These are phyloP conservation scores for Phymastichus coffea DNA, from an alignment of 1,140 invertebrate genomes.

Conservation along the genomic window DNA sequence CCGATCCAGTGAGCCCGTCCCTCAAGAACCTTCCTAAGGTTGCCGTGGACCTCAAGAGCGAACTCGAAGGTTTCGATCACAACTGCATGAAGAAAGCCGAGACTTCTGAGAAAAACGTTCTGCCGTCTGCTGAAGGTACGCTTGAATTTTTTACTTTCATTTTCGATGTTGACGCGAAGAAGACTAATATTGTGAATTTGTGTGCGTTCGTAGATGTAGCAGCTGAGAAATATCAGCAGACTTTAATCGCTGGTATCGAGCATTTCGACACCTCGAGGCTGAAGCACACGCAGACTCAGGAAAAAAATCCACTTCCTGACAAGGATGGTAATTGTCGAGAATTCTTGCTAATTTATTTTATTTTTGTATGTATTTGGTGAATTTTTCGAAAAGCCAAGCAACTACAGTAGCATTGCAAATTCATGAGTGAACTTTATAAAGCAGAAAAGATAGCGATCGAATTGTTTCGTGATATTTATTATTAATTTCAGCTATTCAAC, in stretches of 20 bases:
- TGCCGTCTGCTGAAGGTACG: constrained; percentile 86
- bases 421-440: neutral
- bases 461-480: no score
- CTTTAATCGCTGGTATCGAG: constrained; percentile 81
- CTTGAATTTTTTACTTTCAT: constrained; percentile 10
- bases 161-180: no score
- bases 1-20: constrained; percentile 68
- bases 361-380: neutral
- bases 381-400: neutral
- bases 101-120: constrained; percentile 82
- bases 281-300: constrained; percentile 90
- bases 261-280: constrained; percentile 78
- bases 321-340: constrained; percentile 77
- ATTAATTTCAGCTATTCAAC: constrained; percentile 70
- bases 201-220: constrained; percentile 72
- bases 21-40: constrained; percentile 90
- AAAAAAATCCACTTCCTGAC: constrained; percentile 91
- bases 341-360: no score
- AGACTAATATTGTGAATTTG: no score
- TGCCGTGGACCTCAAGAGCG: constrained; percentile 80
- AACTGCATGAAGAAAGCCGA: constrained; percentile 80
- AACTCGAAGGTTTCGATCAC: constrained; percentile 83
- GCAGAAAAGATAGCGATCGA: no score
- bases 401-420: neutral
- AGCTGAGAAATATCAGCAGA: constrained; percentile 83